A percentile compares a stretch with the other conserved stretches of the same genome.
Evolutionary conservation across 2,888 invertebrate genomes (phyloP).

Genomic region (Cantharis rustica): DNA sequence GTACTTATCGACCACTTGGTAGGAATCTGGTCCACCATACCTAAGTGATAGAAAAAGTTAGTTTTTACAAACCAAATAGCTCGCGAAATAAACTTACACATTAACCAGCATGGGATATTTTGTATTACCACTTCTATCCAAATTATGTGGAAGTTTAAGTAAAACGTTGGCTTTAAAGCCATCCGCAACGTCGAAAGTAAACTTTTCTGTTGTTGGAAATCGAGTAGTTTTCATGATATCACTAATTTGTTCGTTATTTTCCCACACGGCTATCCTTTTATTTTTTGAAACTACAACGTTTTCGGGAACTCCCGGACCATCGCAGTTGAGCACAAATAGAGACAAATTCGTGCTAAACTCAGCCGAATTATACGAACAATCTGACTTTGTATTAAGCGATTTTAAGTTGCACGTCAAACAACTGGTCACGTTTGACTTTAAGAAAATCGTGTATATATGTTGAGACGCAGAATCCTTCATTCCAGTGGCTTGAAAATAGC

Average conservation of each 20-base stretch:
- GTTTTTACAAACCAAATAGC: background rate
- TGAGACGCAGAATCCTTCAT: conserved; percentile 75
- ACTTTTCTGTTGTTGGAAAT: conserved; percentile 65
- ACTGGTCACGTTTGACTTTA: conserved; percentile 55
- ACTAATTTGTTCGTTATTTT: conserved; percentile 65
- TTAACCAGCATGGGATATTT: conserved; percentile 84
- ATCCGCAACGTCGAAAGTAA: conserved; percentile 67
- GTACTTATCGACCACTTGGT: conserved; percentile 82
- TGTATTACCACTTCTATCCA: conserved; percentile 67
- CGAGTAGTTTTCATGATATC: conserved; percentile 57
- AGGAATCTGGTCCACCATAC: conserved; percentile 91
- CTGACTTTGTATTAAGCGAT: conserved; percentile 54
- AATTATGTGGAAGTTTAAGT: conserved; percentile 73
- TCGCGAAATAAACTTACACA: conserved; percentile 66
- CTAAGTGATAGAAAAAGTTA: conserved; percentile 56
- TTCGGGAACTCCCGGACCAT: conserved; percentile 84
- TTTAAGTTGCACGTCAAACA: conserved; percentile 79
- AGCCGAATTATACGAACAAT: conserved; percentile 72
- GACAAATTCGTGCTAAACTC: conserved; percentile 69
- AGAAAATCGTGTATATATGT: conserved; percentile 78
- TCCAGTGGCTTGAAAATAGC: conserved; percentile 85
- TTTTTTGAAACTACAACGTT: conserved; percentile 65
- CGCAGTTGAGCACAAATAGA: conserved; percentile 76
- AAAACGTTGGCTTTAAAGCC: conserved; percentile 75
- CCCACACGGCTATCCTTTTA: conserved; percentile 64